A percentile compares a stretch with the other conserved stretches of the same genome.
Conservation (phyloP, 1,140 invertebrate genomes). For the Heliconius congener region DNA sequence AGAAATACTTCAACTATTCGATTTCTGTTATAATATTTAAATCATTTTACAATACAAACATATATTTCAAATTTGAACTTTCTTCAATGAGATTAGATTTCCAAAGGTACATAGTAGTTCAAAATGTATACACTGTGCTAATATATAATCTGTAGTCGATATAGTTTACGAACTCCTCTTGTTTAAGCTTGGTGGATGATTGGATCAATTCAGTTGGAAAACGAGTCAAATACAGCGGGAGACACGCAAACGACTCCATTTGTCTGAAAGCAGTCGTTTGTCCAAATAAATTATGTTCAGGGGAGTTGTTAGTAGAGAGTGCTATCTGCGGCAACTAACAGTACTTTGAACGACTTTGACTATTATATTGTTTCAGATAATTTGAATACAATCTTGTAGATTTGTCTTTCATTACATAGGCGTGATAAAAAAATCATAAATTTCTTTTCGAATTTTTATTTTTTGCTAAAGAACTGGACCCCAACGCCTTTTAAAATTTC, state of each 20-base stretch:
- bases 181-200: slow-evolving; percentile 33
- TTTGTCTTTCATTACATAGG: background rate
- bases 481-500: background rate
- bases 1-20: background rate
- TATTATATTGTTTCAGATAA: slow-evolving; percentile 27
- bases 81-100: background rate
- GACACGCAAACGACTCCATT: slow-evolving; percentile 48
- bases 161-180: slow-evolving; percentile 1
- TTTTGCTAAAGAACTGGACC: background rate
- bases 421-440: background rate
- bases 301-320: slow-evolving; percentile 46
- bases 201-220: slow-evolving; percentile 37
- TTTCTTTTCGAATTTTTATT: background rate
- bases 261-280: slow-evolving; percentile 50
- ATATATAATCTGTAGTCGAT: slow-evolving; percentile 4
- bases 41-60: background rate
- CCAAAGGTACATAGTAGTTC: background rate
- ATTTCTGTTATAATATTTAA: background rate
- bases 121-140: background rate
- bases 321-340: slow-evolving; percentile 40
- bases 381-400: background rate
- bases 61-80: background rate
- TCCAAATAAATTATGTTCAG: slow-evolving; percentile 52
- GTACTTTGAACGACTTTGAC: slow-evolving; percentile 39
- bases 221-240: slow-evolving; percentile 38